phyloP scores from a whole-genome alignment of 2,113 vertebrate species.

The Rhipidura dahli region DNA sequence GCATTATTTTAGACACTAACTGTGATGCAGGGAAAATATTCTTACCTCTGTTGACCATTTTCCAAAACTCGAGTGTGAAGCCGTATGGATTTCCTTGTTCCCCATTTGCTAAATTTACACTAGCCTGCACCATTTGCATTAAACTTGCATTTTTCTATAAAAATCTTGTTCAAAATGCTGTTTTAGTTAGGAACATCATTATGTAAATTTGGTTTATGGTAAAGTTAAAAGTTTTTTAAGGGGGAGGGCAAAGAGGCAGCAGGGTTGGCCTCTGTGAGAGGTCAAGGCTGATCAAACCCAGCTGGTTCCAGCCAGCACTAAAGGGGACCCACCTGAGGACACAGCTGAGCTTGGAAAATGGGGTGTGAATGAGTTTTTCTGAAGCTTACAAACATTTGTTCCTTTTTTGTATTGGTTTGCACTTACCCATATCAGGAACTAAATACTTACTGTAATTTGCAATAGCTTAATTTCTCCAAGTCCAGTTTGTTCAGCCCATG shows the following conservation, averaged over 20 bases:
- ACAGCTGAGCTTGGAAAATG: background rate
- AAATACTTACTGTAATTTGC: background rate
- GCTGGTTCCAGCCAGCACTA: background rate
- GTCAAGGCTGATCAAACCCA: background rate
- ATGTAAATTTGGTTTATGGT: background rate
- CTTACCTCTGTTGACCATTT: background rate
- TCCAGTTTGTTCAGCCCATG: rapidly evolving
- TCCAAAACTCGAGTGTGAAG: background rate
- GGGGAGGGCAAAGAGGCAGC: background rate
- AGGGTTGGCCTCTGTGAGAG: background rate
- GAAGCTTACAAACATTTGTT: background rate
- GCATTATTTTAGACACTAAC: background rate
- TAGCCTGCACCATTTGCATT: background rate
- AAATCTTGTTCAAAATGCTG: background rate
- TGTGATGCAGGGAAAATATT: background rate
- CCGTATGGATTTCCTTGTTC: background rate
- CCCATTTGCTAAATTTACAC: background rate
- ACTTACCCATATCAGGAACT: background rate
- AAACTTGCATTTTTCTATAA: background rate
- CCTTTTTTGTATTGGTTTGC: background rate
- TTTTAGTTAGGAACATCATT: background rate
- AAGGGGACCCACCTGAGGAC: background rate
- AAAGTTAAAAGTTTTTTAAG: background rate
- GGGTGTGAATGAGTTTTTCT: background rate
- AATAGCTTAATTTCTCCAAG: background rate